Conservation (phyloP, 2,797 vertebrate genomes). For the Melanotaenia nigrans region DNA sequence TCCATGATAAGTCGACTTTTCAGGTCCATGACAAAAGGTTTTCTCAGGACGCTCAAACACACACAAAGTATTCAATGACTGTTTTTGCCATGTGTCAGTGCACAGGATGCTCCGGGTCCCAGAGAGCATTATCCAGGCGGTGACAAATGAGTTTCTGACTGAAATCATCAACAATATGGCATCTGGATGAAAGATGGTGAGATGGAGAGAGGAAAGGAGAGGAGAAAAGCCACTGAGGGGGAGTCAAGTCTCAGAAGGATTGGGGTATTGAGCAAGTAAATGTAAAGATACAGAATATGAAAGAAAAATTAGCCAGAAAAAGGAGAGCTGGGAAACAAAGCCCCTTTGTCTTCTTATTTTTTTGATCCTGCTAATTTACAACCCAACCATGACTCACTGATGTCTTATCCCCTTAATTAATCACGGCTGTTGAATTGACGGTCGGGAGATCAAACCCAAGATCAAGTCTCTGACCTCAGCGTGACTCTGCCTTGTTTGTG, state of each 20-base stretch:
- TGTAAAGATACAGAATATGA: neutral
- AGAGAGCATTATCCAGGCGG: constrained; percentile 38
- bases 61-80: constrained; percentile 17
- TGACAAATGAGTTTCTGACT: constrained; percentile 64
- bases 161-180: constrained; percentile 64
- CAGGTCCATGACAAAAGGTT: constrained; percentile 48
- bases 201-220: constrained; percentile 13
- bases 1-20: constrained; percentile 30
- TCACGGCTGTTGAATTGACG: constrained; percentile 10
- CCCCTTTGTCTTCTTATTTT: neutral
- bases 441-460: neutral
- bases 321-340: constrained; percentile 4
- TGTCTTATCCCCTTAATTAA: constrained; percentile 8
- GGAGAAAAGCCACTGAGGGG: neutral
- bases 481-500: constrained; percentile 25
- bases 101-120: constrained; percentile 38
- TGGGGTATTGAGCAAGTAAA: neutral
- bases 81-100: constrained; percentile 37
- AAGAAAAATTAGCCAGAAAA: constrained; percentile 1
- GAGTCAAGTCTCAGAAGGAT: constrained; percentile 3
- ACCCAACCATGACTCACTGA: neutral
- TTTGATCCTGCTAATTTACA: constrained; percentile 17
- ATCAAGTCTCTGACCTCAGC: constrained; percentile 21
- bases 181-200: constrained; percentile 66
- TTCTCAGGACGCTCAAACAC: constrained; percentile 42